phyloP scores from a whole-genome alignment of 2,888 invertebrate species.

The Aricia artaxerxes region DNA sequence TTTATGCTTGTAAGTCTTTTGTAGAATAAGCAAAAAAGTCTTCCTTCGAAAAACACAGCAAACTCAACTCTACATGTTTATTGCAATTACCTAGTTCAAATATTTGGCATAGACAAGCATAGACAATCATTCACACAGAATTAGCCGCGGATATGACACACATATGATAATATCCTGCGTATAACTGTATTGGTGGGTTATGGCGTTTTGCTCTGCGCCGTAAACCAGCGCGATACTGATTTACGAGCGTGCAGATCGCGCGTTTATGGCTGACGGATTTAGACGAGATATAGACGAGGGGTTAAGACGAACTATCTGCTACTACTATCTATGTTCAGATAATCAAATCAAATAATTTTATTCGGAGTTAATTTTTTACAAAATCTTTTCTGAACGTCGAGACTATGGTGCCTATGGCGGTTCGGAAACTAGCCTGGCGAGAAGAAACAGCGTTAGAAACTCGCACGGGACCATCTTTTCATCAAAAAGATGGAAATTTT shows the following conservation, averaged over 20 bases:
- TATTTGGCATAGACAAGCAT: constrained; percentile 8
- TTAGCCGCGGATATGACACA: constrained; percentile 25
- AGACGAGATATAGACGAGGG: constrained; percentile 47
- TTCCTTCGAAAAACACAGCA: too few species aligned
- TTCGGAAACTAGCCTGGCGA: too few species aligned
- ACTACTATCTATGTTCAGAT: constrained; percentile 30
- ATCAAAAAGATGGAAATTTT: too few species aligned
- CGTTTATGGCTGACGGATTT: constrained; percentile 55
- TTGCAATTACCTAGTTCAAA: neutral
- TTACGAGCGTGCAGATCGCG: constrained; percentile 66
- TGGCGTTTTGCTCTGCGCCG: constrained; percentile 52
- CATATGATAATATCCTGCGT: constrained; percentile 29
- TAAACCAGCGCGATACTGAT: constrained; percentile 68
- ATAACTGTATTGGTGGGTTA: constrained; percentile 44
- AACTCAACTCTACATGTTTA: too few species aligned
- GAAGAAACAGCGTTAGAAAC: too few species aligned
- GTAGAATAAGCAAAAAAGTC: too few species aligned
- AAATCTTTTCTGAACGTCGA: too few species aligned
- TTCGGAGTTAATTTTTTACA: too few species aligned
- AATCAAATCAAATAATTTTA: too few species aligned
- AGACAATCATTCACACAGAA: neutral
- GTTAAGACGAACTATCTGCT: constrained; percentile 31
- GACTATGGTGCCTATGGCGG: too few species aligned
- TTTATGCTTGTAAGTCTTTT: too few species aligned
- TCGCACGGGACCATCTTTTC: too few species aligned